Percentiles rank a stretch among this genome's conserved stretches.
phyloP scores from a whole-genome alignment of 1,140 invertebrate genomes.

The Physella acuta region DNA sequence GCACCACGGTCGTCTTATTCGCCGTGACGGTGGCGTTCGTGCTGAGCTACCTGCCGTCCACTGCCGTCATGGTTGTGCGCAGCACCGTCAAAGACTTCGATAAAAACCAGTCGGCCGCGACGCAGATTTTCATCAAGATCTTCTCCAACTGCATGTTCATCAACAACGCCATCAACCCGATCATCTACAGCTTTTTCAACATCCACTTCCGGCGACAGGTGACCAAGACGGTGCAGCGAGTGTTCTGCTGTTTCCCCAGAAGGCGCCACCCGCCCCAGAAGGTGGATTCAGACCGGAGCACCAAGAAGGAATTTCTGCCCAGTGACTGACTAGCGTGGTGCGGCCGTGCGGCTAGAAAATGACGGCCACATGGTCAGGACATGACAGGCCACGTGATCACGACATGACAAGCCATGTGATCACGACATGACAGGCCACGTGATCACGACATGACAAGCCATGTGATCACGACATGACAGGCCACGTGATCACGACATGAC shows the following conservation, averaged over 20 bases:
- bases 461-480: no score
- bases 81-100: constrained; percentile 35
- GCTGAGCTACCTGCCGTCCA: constrained; percentile 42
- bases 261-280: constrained; percentile 25
- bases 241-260: constrained; percentile 30
- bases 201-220: constrained; percentile 45
- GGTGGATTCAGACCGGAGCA: constrained; percentile 34
- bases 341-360: no score
- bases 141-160: constrained; percentile 53
- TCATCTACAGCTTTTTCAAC: constrained; percentile 56
- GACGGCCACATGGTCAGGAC: no score
- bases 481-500: no score
- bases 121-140: constrained; percentile 38
- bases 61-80: constrained; percentile 41
- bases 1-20: constrained; percentile 43
- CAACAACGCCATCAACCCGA: constrained; percentile 54
- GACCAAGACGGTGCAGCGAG: constrained; percentile 26
- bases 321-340: constrained; percentile 18
- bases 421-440: no score
- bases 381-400: no score
- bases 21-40: constrained; percentile 46
- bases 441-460: no score
- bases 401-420: no score
- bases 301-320: constrained; percentile 32
- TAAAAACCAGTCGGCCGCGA: constrained; percentile 26